Evolutionary conservation across 2,888 invertebrate genomes (phyloP).

Genomic region (Campaea margaritaria): DNA sequence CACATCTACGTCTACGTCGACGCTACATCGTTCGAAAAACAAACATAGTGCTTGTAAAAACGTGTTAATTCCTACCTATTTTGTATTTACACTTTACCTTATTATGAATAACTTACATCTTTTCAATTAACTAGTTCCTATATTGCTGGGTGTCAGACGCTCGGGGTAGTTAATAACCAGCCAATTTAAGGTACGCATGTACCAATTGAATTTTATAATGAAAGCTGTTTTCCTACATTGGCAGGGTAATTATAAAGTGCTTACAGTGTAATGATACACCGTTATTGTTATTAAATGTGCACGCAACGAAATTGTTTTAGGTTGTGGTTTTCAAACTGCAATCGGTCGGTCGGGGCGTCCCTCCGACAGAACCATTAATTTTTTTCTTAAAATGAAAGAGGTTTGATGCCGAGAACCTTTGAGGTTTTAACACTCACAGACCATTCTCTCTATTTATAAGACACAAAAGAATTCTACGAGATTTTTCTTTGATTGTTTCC

Average conservation of each 20-base stretch:
- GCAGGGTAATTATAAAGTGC: conserved; percentile 56
- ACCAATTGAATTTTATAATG: conserved; percentile 46
- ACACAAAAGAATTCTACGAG: too few relatives aligned
- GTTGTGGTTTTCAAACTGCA: conserved; percentile 12
- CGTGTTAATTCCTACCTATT: conserved; percentile 3
- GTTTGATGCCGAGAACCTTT: too few relatives aligned
- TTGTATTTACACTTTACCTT: conserved; percentile 4
- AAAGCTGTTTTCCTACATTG: conserved; percentile 52
- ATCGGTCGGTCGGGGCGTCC: not conserved
- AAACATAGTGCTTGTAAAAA: not conserved
- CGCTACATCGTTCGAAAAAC: too few relatives aligned
- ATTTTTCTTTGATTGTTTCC: too few relatives aligned
- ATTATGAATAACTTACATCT: not conserved
- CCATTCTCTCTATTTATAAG: too few relatives aligned
- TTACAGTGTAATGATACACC: conserved; percentile 40
- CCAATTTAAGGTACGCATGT: conserved; percentile 30
- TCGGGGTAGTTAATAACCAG: conserved; percentile 19
- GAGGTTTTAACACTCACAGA: too few relatives aligned
- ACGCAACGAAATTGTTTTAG: conserved; percentile 36
- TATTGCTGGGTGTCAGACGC: conserved; percentile 19
- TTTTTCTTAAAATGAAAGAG: too few relatives aligned
- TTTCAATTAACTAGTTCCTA: conserved; percentile 9
- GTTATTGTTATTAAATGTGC: conserved; percentile 39
- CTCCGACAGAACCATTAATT: too few relatives aligned
- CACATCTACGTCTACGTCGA: too few relatives aligned